Conservation (phyloP, 2,797 vertebrate species). For the Sibirionetta formosa region DNA sequence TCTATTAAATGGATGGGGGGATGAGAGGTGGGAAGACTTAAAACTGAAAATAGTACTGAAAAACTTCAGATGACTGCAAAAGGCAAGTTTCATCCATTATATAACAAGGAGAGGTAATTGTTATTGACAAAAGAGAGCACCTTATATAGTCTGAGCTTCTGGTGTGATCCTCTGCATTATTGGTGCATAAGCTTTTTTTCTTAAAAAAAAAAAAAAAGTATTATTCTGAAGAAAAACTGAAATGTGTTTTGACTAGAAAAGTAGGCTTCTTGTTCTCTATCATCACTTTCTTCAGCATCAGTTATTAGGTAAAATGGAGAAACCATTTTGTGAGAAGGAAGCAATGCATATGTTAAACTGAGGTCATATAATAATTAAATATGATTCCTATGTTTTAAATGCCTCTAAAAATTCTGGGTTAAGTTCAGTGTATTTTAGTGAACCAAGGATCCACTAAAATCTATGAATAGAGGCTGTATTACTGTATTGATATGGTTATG, state of each 20-base stretch:
- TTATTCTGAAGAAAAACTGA: neutral
- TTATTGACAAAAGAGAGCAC: neutral
- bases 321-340: neutral
- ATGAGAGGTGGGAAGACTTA: neutral
- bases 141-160: neutral
- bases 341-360: neutral
- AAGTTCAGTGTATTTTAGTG: neutral
- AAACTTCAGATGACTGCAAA: neutral
- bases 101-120: neutral
- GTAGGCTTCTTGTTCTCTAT: fast-evolving
- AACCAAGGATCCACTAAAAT: neutral
- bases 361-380: neutral
- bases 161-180: neutral
- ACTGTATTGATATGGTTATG: neutral
- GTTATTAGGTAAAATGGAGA: neutral
- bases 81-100: neutral
- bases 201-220: no score
- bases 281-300: neutral
- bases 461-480: neutral
- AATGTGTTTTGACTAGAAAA: neutral
- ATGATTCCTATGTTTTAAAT: neutral
- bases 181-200: neutral
- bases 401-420: neutral
- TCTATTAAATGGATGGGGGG: fast-evolving
- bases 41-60: neutral